A percentile compares a stretch with the other conserved stretches of the same genome.
These are phyloP conservation scores for Lithophane semibrunnea DNA, from an alignment of 2,888 invertebrate genomes.

Conservation along the genomic window DNA sequence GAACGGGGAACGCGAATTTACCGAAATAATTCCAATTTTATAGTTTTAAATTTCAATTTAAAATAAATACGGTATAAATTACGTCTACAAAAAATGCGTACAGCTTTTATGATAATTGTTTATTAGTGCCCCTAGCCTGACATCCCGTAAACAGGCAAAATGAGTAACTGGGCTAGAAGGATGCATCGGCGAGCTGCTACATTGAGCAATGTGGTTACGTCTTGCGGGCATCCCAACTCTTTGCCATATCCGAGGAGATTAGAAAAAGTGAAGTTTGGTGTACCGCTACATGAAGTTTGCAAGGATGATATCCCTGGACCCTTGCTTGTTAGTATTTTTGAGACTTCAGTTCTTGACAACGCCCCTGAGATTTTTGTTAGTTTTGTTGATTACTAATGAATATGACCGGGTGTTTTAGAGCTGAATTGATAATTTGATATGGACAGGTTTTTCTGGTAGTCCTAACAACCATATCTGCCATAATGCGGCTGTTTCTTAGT, in stretches of 20 bases:
- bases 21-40: conserved; percentile 52
- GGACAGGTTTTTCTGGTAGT: not conserved
- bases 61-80: conserved; percentile 38
- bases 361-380: conserved; percentile 56
- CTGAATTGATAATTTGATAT: conserved; percentile 6
- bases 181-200: conserved; percentile 98
- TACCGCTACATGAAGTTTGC: conserved; percentile 97
- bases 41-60: conserved; percentile 32
- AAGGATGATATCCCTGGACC: conserved; percentile 98
- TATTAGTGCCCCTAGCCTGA: conserved; percentile 61
- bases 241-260: conserved; percentile 95
- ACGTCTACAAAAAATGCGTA: conserved; percentile 62
- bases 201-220: conserved; percentile 97
- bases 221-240: conserved; percentile 95
- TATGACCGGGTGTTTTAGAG: conserved; percentile 28
- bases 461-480: not conserved
- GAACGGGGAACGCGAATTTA: conserved; percentile 56
- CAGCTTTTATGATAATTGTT: conserved; percentile 51
- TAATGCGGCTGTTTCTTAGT: conserved; percentile 1
- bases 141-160: conserved; percentile 81
- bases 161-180: conserved; percentile 98
- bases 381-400: conserved; percentile 44
- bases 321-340: conserved; percentile 92
- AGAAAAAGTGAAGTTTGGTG: conserved; percentile 98
- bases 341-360: conserved; percentile 57